These are phyloP conservation scores for Apotomis turbidana DNA, from an alignment of 2,888 invertebrate species.

Conservation along the genomic window DNA sequence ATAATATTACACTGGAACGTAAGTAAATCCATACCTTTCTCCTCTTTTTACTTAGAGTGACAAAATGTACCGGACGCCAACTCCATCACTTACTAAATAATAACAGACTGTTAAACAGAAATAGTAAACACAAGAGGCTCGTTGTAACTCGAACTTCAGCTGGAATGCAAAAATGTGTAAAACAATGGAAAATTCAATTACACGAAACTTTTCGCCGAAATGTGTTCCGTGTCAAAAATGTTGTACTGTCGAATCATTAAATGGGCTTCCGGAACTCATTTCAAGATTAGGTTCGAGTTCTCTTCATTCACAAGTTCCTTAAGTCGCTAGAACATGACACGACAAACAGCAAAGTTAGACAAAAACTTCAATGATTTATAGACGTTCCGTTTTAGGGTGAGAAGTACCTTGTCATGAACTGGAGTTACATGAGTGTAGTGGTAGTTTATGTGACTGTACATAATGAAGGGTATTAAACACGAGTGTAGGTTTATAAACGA, in stretches of 20 bases:
- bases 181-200: conserved; percentile 5
- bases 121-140: no score
- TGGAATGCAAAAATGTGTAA: not conserved
- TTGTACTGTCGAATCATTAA: conserved; percentile 14
- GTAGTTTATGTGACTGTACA: no score
- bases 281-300: conserved; percentile 33
- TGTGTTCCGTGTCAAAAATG: conserved; percentile 18
- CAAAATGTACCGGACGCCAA: no score
- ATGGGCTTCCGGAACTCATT: conserved; percentile 36
- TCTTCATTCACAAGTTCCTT: conserved; percentile 32
- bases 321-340: conserved; percentile 32
- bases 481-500: no score
- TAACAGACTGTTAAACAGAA: no score
- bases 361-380: conserved; percentile 33
- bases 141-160: no score
- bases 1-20: no score
- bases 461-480: no score
- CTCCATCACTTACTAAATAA: no score
- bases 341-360: conserved; percentile 28
- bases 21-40: no score
- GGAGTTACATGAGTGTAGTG: no score
- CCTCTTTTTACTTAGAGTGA: no score
- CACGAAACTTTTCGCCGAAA: conserved; percentile 16
- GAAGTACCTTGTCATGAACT: not conserved
- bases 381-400: conserved; percentile 13